Conservation (phyloP, 2,113 vertebrate genomes). For the Clarias gariepinus region DNA sequence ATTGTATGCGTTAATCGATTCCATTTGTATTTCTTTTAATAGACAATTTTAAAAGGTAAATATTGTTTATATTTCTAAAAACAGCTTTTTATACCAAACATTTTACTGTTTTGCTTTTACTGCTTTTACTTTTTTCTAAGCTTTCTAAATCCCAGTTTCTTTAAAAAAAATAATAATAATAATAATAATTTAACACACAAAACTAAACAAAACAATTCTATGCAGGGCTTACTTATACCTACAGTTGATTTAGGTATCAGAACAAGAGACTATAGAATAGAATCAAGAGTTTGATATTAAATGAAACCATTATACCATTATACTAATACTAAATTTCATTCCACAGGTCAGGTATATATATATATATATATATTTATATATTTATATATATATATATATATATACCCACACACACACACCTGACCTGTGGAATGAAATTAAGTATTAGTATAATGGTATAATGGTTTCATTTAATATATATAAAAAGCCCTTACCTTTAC, state of each 20-base stretch:
- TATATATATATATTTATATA: too few species aligned
- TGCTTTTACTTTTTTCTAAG: not conserved
- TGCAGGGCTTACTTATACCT: not conserved
- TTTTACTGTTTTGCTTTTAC: not conserved
- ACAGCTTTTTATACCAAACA: not conserved
- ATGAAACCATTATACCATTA: not conserved
- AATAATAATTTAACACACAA: too few species aligned
- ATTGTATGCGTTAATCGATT: not conserved
- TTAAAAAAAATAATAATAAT: too few species aligned
- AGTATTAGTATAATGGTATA: too few species aligned
- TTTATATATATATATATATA: too few species aligned
- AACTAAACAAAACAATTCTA: not conserved
- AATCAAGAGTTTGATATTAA: not conserved
- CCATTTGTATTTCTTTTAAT: not conserved
- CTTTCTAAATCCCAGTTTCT: not conserved
- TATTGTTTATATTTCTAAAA: not conserved
- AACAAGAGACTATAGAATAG: not conserved
- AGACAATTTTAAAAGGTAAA: not conserved
- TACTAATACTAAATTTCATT: not conserved
- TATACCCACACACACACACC: too few species aligned
- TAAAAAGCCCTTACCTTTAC: conserved; percentile 66
- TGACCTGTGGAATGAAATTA: too few species aligned
- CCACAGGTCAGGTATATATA: not conserved
- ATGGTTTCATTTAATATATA: too few species aligned
- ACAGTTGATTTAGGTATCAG: not conserved